Percentiles rank a stretch among this genome's conserved stretches.
These are phyloP conservation scores for Dorcus hopei DNA, from an alignment of 2,888 invertebrate genomes.

Conservation along the genomic window DNA sequence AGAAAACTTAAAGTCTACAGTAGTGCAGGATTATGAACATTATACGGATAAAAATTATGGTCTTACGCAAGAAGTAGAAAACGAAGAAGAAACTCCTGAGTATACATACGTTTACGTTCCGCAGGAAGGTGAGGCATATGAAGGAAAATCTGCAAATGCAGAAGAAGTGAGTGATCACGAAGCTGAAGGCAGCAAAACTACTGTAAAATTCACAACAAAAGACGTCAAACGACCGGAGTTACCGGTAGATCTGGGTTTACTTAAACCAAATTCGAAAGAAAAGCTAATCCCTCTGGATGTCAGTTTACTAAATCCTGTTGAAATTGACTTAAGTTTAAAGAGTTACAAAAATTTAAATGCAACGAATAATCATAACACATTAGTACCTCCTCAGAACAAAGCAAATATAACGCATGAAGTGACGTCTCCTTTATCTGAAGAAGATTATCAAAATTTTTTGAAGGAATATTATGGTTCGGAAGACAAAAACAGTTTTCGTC, in stretches of 20 bases:
- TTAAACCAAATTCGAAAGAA: slow-evolving; percentile 10
- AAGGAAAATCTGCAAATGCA: neutral
- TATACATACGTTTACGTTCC: slow-evolving; percentile 14
- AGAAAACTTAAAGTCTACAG: neutral
- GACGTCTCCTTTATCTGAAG: neutral
- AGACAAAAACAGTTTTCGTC: slow-evolving; percentile 3
- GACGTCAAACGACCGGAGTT: neutral
- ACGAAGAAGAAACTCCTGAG: slow-evolving; percentile 3
- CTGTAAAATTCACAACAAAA: slow-evolving; percentile 6
- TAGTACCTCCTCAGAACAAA: neutral
- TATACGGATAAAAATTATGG: neutral
- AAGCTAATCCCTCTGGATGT: slow-evolving; percentile 14
- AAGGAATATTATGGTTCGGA: slow-evolving; percentile 9
- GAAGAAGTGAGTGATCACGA: slow-evolving; percentile 4
- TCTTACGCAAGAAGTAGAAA: neutral
- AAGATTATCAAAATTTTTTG: slow-evolving; percentile 14
- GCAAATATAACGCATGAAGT: neutral
- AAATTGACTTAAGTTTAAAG: slow-evolving; percentile 16
- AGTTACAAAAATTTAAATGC: slow-evolving; percentile 1
- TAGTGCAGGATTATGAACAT: neutral
- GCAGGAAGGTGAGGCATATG: slow-evolving; percentile 7
- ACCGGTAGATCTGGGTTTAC: slow-evolving; percentile 10
- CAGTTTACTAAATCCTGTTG: slow-evolving; percentile 20
- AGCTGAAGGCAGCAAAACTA: slow-evolving; percentile 7
- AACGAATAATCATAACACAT: neutral